Base-by-base conservation (phyloP, 2,797 vertebrate species). In the Propithecus deckenii region DNA sequence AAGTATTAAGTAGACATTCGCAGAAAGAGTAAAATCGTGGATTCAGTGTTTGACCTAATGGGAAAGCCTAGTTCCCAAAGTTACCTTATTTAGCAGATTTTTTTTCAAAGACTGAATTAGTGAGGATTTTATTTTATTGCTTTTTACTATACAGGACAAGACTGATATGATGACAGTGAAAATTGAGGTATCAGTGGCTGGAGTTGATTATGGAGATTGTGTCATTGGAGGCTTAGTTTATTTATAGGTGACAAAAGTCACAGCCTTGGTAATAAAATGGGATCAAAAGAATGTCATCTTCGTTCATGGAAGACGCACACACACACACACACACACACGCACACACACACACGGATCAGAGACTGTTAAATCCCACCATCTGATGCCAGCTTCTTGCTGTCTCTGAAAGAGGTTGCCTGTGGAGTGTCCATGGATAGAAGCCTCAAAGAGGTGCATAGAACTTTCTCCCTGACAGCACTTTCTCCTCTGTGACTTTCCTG, bases 361-460 rank as follows among this genome's bases (percentile, higher is more conserved):
- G 63, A 18, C 28, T 35, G 48, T 75, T 43, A 35, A 7, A 30
- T 4, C 9, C 25, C 3, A 25, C 41, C 0, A 0, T 61, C 43
- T 10, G 41, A 59, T 35, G 15, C 50, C 8, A 30, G 41, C 32
- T 38, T 28, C 71, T 4, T 12, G 52, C 43, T n/a, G 5, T 52
- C 50, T 75, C 32, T 13, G 12, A 25, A 22, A 12, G 32, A 69
- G 52, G 43, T 17, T 8, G 14, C 32, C 81, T 25, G 32, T 13
- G n/a, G 75, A 13, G 25, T 20, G 10, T 35, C 18, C 14, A 41
- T 0, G 11, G 14, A 25, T 10, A 12, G 41, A 67, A 67, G 3
- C 14, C 35, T 41, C 72, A 14, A 1, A 41, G 32, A n/a, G 10
- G 14, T 20, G 8, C 10, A 1, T 0, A 1, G 22, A 4, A 18